Percentiles rank a stretch among this genome's conserved stretches.
Evolutionary conservation across 2,113 vertebrate genomes (phyloP).

Genomic region (Tenebrosternarchus preto): DNA sequence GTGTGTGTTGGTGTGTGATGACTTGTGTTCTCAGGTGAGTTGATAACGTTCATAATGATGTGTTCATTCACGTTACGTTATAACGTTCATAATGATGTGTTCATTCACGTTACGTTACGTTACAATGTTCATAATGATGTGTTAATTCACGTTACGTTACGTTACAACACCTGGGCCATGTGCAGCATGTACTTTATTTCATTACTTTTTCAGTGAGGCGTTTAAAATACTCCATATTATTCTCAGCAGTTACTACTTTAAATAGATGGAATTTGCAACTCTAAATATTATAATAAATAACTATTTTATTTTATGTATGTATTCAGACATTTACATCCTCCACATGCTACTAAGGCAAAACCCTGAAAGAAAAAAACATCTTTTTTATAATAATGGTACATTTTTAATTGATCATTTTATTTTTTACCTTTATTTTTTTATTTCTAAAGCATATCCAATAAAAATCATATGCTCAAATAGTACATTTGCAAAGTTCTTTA

Average conservation of each 20-base stretch:
- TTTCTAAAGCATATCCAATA: no score
- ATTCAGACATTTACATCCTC: no score
- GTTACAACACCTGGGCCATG: background rate
- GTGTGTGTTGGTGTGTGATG: background rate
- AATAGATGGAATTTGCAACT: background rate
- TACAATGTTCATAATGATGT: background rate
- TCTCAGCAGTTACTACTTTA: background rate
- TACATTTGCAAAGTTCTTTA: background rate
- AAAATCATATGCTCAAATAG: no score
- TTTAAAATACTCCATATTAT: background rate
- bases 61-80: background rate
- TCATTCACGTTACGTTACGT: background rate
- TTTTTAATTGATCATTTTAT: no score
- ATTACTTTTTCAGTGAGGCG: background rate
- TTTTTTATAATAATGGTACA: no score
- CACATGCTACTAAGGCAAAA: no score
- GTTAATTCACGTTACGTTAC: background rate
- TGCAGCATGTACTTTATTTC: background rate
- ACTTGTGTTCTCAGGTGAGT: conserved; percentile 2
- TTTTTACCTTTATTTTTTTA: no score
- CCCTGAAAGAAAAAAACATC: no score
- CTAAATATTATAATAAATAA: background rate
- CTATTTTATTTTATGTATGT: no score
- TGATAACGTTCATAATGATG: background rate
- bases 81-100: background rate